These are phyloP conservation scores for Astropecten irregularis DNA, from an alignment of 53 echinoderm and acorn worm species.

Conservation along the genomic window DNA sequence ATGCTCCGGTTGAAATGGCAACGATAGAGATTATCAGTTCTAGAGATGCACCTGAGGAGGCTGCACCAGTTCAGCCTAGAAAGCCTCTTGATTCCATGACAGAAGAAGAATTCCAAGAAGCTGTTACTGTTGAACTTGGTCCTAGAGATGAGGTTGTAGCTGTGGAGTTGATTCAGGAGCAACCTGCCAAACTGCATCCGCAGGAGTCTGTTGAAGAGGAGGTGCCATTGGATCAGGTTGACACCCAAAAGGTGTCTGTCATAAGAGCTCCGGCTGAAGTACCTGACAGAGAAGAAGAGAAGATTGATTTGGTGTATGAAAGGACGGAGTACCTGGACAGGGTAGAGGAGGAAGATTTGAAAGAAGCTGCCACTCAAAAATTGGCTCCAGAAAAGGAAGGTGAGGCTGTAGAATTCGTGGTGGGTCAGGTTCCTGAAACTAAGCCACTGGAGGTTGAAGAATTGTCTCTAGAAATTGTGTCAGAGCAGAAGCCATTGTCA, in stretches of 20 bases:
- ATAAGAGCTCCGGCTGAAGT: conserved; percentile 46
- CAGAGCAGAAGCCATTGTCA: conserved; percentile 13
- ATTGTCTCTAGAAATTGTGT: conserved; percentile 16
- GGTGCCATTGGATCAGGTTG: conserved; percentile 33
- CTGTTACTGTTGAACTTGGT: conserved; percentile 38
- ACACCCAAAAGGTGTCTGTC: conserved; percentile 29
- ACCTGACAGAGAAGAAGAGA: conserved; percentile 3
- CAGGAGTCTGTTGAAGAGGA: conserved; percentile 39
- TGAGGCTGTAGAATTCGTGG: conserved; percentile 54
- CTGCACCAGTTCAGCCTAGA: conserved; percentile 44
- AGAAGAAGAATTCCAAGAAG: conserved; percentile 75
- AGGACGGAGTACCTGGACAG: conserved; percentile 53
- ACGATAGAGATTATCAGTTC: conserved; percentile 37
- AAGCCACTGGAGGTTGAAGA: conserved; percentile 68
- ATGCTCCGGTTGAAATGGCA: conserved; percentile 15
- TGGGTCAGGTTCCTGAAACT: conserved; percentile 35
- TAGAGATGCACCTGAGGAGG: conserved; percentile 66
- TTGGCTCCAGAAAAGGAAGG: conserved; percentile 49
- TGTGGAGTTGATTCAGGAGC: conserved; percentile 18
- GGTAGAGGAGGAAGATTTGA: conserved; percentile 61
- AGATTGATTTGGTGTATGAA: conserved; percentile 37
- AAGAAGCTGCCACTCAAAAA: conserved; percentile 26
- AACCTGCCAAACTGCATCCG: conserved; percentile 36
- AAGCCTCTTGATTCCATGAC: conserved; percentile 64
- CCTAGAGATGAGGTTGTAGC: conserved; percentile 36